Base-by-base conservation (phyloP, 2,797 vertebrate genomes). In the Pelochelys cantorii region DNA sequence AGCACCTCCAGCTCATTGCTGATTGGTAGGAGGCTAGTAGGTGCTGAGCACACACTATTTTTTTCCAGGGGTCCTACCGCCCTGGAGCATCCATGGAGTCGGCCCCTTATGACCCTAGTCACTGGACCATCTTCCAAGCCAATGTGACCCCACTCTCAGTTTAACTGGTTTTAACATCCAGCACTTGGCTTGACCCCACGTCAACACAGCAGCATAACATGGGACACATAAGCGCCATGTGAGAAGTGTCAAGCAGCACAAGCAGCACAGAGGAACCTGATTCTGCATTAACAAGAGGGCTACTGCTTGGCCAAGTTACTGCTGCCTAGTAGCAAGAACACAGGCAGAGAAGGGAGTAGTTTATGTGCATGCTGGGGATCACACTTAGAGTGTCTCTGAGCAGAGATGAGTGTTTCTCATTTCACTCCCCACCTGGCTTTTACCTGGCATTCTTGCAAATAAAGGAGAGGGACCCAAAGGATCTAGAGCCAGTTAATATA, bases 361-460 rank as follows among this genome's bases (percentile, higher is more conserved):
- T 17, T 22, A 37, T 48, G 42, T 42, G 34, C 42, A 7, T 77
- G 37, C 37, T 48, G 71, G 37, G 37, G 12, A 42, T 27, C 37
- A 75, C 42, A 48, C 7, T 79, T 62, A 59, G 0, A 0, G 4
- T 25, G 48, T 1, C 2, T 11, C 54, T 80, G 68, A 18, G 55
- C 25, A 79, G 54, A 4, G 86, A 15, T 34, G 53, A 82, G 2
- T 34, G 13, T 79, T 42, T 78, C 25, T 20, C 81, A 7, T 82
- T 27, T 37, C 53, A 88, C 2, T 15, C 65, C 1, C 14, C 62
- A 5, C 11, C n/a, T 82, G 13, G 23, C 14, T 48, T 77, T 52
- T 0, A 0, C 5, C 29, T 42, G 5, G 48, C 79, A 56, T 94
- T 20, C 62, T 23, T 86, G 15, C n/a, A 79, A 53, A 31, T 1